Evolutionary conservation across 2,113 vertebrate species (phyloP).

Genomic region (Oenanthe melanoleuca): DNA sequence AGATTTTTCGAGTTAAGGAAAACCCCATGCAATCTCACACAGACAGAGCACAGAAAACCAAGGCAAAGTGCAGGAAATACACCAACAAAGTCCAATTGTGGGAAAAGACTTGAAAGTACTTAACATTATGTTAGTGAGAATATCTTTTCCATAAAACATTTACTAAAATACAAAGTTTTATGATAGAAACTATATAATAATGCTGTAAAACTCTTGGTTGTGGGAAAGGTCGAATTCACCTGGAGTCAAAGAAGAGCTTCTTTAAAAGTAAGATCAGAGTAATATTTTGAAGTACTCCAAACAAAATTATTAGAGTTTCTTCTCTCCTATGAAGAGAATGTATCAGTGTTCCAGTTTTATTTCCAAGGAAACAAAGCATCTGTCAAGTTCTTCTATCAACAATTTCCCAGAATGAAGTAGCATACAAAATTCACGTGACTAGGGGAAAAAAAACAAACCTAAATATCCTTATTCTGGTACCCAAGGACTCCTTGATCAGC

Average conservation of each 20-base stretch:
- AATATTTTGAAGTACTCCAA: not conserved
- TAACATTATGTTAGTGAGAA: not conserved
- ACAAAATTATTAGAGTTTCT: not conserved
- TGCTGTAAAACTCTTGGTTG: not conserved
- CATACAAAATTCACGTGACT: not conserved
- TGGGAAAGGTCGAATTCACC: not conserved
- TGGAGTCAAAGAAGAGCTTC: not conserved
- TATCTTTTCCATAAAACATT: not conserved
- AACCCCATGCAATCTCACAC: not conserved
- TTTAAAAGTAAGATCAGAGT: not conserved
- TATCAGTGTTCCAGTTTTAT: not conserved
- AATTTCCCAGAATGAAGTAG: not conserved
- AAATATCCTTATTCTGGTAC: not conserved
- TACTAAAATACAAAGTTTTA: not conserved
- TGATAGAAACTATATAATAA: not conserved
- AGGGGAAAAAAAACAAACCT: not conserved
- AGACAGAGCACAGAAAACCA: not conserved
- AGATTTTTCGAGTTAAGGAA: slow-evolving; percentile 32
- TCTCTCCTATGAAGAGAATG: not conserved
- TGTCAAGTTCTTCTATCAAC: not conserved
- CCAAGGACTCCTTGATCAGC: not conserved
- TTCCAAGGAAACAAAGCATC: not conserved
- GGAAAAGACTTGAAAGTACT: not conserved
- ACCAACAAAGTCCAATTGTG: not conserved
- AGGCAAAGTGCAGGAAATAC: not conserved